Conservation (phyloP, 2,888 invertebrate genomes). For the Sesia bembeciformis region DNA sequence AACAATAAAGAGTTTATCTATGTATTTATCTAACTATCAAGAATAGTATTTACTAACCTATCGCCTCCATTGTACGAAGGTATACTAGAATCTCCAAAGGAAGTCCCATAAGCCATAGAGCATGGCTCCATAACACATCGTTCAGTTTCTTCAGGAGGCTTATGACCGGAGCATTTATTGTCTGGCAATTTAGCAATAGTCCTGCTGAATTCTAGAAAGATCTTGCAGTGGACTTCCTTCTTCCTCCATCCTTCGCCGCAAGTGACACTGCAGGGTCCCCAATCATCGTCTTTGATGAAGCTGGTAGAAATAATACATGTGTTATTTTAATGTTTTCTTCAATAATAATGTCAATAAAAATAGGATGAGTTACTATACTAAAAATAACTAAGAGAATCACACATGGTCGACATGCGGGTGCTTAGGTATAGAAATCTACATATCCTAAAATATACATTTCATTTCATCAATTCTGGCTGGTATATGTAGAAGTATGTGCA, state of each 20-base stretch:
- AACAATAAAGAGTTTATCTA: background rate
- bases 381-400: conserved; percentile 28
- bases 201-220: conserved; percentile 92
- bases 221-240: conserved; percentile 94
- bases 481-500: conserved; percentile 72
- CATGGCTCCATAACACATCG: conserved; percentile 88
- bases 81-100: conserved; percentile 62
- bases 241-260: conserved; percentile 93
- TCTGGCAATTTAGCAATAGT: conserved; percentile 92
- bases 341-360: no score
- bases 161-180: conserved; percentile 88
- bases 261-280: conserved; percentile 93
- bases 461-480: conserved; percentile 56
- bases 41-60: conserved; percentile 31
- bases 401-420: conserved; percentile 53
- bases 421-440: conserved; percentile 21
- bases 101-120: conserved; percentile 76
- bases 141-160: conserved; percentile 87
- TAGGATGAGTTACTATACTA: background rate
- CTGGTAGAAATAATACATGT: conserved; percentile 55
- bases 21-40: background rate
- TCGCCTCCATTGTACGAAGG: conserved; percentile 51
- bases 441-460: background rate
- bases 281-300: conserved; percentile 90
- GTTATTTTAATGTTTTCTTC: no score